Evolutionary conservation across 2,113 vertebrate genomes (phyloP).

Genomic region (Pongo pygmaeus): DNA sequence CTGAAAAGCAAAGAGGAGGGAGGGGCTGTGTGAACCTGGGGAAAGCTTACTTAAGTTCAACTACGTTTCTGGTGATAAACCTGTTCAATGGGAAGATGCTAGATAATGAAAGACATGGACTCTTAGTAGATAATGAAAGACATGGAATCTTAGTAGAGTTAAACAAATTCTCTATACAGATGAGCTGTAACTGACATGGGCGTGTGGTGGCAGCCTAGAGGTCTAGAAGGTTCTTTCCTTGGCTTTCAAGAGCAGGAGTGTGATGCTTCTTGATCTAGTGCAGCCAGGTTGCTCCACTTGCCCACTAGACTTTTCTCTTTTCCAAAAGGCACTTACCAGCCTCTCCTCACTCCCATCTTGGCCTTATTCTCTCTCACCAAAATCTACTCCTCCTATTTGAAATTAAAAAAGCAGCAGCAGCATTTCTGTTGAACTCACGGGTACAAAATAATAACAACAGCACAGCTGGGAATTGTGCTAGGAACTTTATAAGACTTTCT

Average conservation of each 20-base stretch:
- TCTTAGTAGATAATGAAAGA: not conserved
- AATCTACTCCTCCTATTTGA: not conserved
- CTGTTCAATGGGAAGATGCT: not conserved
- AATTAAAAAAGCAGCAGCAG: not conserved
- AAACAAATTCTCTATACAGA: not conserved
- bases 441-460: not conserved
- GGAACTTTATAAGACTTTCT: not conserved
- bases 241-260: not conserved
- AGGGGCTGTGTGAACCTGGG: not conserved
- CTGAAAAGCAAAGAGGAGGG: not conserved
- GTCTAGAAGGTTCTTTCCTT: no score
- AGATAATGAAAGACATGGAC: not conserved
- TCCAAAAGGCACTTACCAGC: not conserved
- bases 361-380: not conserved
- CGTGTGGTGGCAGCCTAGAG: fast-evolving
- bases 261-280: not conserved
- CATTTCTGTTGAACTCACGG: not conserved
- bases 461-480: not conserved
- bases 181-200: no score
- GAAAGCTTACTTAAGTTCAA: not conserved
- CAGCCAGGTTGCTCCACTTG: not conserved
- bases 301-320: not conserved
- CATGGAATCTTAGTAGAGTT: not conserved
- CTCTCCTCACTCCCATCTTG: not conserved
- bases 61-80: not conserved